These are phyloP conservation scores for Ranitomeya variabilis DNA, from an alignment of 2,113 vertebrate genomes.

Conservation along the genomic window DNA sequence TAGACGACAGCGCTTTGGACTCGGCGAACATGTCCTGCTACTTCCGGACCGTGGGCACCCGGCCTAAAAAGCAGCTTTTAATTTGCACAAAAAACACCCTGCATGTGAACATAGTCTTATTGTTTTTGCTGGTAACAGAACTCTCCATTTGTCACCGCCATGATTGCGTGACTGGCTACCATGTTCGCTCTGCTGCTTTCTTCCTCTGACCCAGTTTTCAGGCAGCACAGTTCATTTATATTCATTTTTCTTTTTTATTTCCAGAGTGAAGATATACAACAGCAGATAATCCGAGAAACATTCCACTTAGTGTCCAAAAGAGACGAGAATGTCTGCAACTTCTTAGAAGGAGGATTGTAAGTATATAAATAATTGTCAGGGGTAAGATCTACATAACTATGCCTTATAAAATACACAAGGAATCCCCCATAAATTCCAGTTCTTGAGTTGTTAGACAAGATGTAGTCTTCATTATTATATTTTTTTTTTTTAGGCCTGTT, in stretches of 20 bases:
- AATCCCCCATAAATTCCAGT: background rate
- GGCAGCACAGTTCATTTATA: background rate
- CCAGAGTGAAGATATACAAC: slow-evolving; percentile 97
- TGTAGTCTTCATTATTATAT: too few relatives aligned
- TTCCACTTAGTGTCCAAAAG: slow-evolving; percentile 97
- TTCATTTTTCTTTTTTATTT: slow-evolving; percentile 36
- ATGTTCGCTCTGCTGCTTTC: background rate
- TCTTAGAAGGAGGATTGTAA: slow-evolving; percentile 98
- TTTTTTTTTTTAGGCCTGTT: too few relatives aligned
- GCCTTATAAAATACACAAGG: background rate
- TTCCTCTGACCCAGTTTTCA: background rate
- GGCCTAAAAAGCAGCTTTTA: too few relatives aligned
- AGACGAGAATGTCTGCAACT: slow-evolving; percentile 98
- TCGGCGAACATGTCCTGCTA: too few relatives aligned
- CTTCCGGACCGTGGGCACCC: too few relatives aligned
- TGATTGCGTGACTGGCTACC: background rate
- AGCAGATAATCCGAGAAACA: slow-evolving; percentile 98
- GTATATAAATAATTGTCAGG: slow-evolving; percentile 63
- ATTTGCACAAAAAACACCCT: too few relatives aligned
- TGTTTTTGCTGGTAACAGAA: too few relatives aligned
- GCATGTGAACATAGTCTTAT: too few relatives aligned
- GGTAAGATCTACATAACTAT: background rate
- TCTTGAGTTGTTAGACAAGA: too few relatives aligned
- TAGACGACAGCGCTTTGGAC: too few relatives aligned
- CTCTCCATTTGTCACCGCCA: too few relatives aligned